These are phyloP conservation scores for Trachops cirrhosus DNA, from an alignment of 2,797 vertebrate species.

Conservation along the genomic window DNA sequence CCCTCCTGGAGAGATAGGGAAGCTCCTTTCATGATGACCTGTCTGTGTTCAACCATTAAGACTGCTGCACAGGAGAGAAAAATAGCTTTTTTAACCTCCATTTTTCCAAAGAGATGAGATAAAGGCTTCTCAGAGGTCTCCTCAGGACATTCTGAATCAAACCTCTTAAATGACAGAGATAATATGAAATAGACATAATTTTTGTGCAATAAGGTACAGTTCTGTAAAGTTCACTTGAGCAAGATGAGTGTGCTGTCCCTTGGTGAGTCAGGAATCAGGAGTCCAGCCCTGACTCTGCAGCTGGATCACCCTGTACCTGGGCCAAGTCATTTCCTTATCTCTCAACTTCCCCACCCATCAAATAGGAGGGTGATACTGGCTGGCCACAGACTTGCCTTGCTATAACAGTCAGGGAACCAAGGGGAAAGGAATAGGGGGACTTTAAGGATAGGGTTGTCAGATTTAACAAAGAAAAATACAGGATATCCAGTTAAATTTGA, in stretches of 20 bases:
- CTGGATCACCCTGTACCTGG: not conserved
- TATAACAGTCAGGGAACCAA: not conserved
- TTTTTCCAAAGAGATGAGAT: not conserved
- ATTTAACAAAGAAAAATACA: not conserved
- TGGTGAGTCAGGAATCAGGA: not conserved
- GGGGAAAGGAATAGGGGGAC: not conserved
- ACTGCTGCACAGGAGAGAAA: not conserved
- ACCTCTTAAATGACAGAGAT: not conserved
- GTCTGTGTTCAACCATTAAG: not conserved
- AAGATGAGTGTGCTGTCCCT: not conserved
- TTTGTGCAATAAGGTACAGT: not conserved
- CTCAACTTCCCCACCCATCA: not conserved
- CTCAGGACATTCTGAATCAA: not conserved
- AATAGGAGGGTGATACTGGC: not conserved
- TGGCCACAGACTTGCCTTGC: not conserved
- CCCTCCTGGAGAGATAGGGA: not conserved
- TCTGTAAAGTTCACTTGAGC: not conserved
- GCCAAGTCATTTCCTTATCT: not conserved
- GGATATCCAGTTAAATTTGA: not conserved
- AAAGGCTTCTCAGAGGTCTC: not conserved
- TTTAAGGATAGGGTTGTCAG: not conserved
- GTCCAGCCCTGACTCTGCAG: not conserved
- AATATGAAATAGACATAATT: not conserved
- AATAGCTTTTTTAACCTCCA: not conserved
- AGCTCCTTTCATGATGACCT: not conserved